Evolutionary conservation across 2,797 vertebrate genomes (phyloP), one percentile per base, ranked within the genome.

Genomic region (Thunnus albacares): DNA sequence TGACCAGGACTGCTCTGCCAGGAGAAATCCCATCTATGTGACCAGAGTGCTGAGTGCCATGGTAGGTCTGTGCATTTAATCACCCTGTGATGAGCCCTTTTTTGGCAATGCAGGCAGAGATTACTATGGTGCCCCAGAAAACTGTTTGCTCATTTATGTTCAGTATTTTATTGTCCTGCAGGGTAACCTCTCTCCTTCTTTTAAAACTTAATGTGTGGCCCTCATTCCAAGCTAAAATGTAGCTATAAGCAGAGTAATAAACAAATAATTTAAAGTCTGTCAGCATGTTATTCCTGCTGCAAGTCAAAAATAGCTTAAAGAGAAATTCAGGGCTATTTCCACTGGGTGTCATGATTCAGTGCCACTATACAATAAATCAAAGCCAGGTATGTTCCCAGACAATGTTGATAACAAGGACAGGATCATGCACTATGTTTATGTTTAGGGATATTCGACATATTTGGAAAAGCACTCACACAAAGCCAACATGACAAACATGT

Each of bases 11-110:
- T 96, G 95, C 83, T 96, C 95, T 1, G 92, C 87, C 18, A 95
- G 97, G 81, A 94, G 90, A 0, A 94, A 94, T 75, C 95, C 97
- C 0, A 67, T 97, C 43, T 98, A 98, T 1, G 92, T 98, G 22
- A 94, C 96, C 90, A 93, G 97, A 53, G 96, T 97, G 73, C 93
- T 98, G 76, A 98, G 97, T 22, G 95, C 93, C 72, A 98, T 98
- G 97, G 97, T 99, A 87, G 92, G 96, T 92, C 10, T 69, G 14
- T 35, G n/a, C 14, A 49, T 33, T 33, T 33, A 33, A 33, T 5
- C 58, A 57, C 11, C 5, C 38, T 28, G 45, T 80, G 64, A 79
- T 73, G 53, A 30, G 30, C 17, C 4, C 1, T 33, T 45, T 5
- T 60, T 51, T 12, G 59, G 22, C 28, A 30, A 5, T 53, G 30